Base-by-base conservation (phyloP, 2,888 invertebrate genomes). In the Lymantria monacha region DNA sequence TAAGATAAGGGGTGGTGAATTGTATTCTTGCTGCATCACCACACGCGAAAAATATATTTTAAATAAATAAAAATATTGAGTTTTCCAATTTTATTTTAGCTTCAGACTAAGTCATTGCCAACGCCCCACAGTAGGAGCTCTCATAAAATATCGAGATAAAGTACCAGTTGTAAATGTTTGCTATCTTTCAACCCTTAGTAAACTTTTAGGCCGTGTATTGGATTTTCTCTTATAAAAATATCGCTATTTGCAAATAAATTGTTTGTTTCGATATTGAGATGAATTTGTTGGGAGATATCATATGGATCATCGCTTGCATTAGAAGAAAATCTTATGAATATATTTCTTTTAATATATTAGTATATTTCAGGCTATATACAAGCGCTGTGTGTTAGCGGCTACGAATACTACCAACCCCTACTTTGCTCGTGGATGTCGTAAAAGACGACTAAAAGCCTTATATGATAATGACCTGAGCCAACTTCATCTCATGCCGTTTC, bases 81-180 rank as follows among this genome's bases (percentile, higher is more conserved):
- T 22, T 22, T 22, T 5, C 22, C 2, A 22, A 22, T 5, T n/a
- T n/a, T n/a, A n/a, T n/a, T n/a, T 22, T 22, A 22, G 22, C 22
- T 22, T 22, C 2, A 22, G 22, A 42, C 44, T 53, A 63, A 66
- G 59, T 61, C 68, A 72, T 70, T 59, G 65, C 58, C 50, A 53
- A n/a, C n/a, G n/a, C n/a, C n/a, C 37, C 48, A 50, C 57, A 55
- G 51, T 56, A 57, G 53, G 51, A 61, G 63, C 49, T 66, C 73
- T 72, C 73, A 71, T 78, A 76, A 77, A 78, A 78, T 78, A 78
- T 78, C 72, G 70, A 74, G 72, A 76, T 70, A 65, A 69, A 72
- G 68, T 68, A 66, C 52, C 59, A 60, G 64, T 52, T 55, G 55
- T 64, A 63, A 54, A 55, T 61, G 59, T 66, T 65, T 61, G 60